Conservation (phyloP, 2,113 vertebrate species). For the Leptocoma aspasia region DNA sequence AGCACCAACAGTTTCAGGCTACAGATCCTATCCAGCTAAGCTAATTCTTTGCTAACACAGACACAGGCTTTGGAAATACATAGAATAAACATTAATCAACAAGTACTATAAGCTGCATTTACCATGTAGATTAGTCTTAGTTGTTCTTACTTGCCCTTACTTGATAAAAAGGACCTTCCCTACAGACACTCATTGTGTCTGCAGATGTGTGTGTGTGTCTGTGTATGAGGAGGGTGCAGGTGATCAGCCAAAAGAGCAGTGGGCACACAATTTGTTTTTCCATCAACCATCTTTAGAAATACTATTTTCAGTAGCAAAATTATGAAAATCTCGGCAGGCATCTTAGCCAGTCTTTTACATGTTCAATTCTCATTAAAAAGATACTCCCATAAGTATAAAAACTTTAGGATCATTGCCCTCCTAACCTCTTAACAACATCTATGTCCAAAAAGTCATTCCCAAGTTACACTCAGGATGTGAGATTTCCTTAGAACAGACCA, state of each 20-base stretch:
- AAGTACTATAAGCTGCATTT: background rate
- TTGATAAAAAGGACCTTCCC: background rate
- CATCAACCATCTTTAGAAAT: background rate
- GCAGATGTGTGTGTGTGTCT: background rate
- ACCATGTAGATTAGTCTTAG: background rate
- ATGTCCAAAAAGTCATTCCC: background rate
- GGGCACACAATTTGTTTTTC: background rate
- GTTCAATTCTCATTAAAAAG: background rate
- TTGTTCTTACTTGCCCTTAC: background rate
- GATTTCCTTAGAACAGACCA: background rate
- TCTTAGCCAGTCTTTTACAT: background rate
- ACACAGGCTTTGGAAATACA: background rate
- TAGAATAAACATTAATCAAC: background rate
- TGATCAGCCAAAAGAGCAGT: background rate
- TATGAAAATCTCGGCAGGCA: background rate
- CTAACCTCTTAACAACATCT: background rate
- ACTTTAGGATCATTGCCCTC: background rate
- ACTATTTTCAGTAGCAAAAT: background rate
- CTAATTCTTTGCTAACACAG: background rate
- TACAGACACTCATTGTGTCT: background rate
- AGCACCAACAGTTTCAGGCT: background rate
- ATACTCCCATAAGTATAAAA: background rate
- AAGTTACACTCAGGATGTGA: background rate
- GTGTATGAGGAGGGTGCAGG: background rate
- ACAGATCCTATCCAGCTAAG: background rate